Base-by-base conservation (phyloP, 2,888 invertebrate genomes). In the Punctoribates punctum region DNA sequence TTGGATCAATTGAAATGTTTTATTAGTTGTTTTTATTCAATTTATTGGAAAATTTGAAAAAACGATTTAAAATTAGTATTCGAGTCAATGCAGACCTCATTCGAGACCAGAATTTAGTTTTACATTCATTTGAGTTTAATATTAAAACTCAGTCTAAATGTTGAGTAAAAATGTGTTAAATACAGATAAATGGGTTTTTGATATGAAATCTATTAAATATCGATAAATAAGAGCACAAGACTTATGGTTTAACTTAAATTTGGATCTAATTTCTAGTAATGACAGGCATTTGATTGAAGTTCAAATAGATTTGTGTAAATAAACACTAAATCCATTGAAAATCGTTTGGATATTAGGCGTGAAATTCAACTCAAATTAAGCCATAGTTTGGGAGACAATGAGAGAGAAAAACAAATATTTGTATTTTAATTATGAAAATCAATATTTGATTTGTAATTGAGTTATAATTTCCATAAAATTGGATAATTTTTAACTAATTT, bases 101-200 rank as follows among this genome's bases (percentile, higher is more conserved):
- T 54, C n/a, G 54, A 20, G 54, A 54, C 54, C 3, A 54, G 54
- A 54, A 48, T 54, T 54, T 20, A 54, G n/a, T 54, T 54, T 54
- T 20, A 5, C 8, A 17, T 20, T 20, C 15, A 54, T n/a, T 20
- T n/a, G n/a, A 54, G 5, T 6, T 54, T 54, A n/a, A 54, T n/a
- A 20, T 11, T 48, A 48, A 15, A 15, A 48, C 8, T 48, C 48
- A 48, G 3, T 48, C 8, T 9, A 42, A n/a, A n/a, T n/a, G n/a
- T n/a, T n/a, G n/a, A n/a, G n/a, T n/a, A 34, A 34, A 34, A 34
- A 34, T 34, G 34, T 34, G 34, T 34, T 34, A 34, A 34, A 34
- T 34, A 34, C 8, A 34, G 34, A 48, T 48, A 48, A 48, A 48
- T 48, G 13, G 48, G 48, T 48, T 48, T 48, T 48, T 34, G 5